Conservation (phyloP, 2,797 vertebrate genomes). For the Galaxias olidus region DNA sequence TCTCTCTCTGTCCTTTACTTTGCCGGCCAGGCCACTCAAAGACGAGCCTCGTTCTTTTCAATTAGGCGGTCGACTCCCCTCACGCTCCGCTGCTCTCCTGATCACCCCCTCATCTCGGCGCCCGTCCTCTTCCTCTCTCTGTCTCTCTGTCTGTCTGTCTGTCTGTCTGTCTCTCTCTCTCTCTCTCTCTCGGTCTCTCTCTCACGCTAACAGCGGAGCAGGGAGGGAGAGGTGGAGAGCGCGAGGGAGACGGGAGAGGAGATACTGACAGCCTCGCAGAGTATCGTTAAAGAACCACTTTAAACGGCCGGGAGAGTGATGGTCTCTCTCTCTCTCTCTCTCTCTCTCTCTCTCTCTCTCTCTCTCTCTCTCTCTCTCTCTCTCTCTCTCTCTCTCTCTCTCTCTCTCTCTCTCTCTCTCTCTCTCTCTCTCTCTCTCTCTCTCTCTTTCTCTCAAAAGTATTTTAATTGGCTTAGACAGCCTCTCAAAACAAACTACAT, state of each 20-base stretch:
- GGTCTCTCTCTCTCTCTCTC: constrained; percentile 17
- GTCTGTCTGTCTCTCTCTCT: too few relatives aligned
- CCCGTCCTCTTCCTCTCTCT: constrained; percentile 13
- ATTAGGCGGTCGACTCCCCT: too few relatives aligned
- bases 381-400: constrained; percentile 2
- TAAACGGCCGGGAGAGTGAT: constrained; percentile 32
- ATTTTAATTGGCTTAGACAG: constrained; percentile 6
- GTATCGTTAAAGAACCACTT: constrained; percentile 37
- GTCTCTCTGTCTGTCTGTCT: too few relatives aligned
- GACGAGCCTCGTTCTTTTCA: too few relatives aligned
- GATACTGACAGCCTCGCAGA: constrained; percentile 10
- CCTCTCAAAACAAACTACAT: background rate
- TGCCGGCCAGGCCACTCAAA: too few relatives aligned
- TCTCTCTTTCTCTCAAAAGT: constrained; percentile 8
- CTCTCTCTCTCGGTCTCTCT: too few relatives aligned
- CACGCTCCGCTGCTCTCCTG: too few relatives aligned
- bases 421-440: constrained; percentile 6
- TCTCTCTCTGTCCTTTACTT: too few relatives aligned
- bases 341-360: constrained; percentile 9
- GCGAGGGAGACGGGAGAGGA: constrained; percentile 13
- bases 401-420: background rate
- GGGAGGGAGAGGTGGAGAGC: constrained; percentile 11
- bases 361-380: background rate
- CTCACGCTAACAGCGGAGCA: constrained; percentile 17
- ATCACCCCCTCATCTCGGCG: background rate